phyloP scores from a whole-genome alignment of 2,888 invertebrate species.

The Oligia latruncula region DNA sequence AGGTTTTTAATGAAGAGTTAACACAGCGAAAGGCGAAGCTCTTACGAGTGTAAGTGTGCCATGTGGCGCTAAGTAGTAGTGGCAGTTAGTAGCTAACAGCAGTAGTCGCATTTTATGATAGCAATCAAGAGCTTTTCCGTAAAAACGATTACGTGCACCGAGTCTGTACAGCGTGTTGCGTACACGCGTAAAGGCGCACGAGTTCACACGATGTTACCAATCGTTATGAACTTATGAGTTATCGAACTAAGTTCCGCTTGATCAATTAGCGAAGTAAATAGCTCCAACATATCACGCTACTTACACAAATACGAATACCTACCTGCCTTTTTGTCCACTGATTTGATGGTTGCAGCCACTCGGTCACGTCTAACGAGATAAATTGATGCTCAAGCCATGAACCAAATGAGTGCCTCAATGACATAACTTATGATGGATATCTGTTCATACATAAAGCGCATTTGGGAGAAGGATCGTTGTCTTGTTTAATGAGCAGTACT shows the following conservation, averaged over 20 bases:
- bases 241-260: conserved; percentile 66
- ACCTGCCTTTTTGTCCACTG: conserved; percentile 51
- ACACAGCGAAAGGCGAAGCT: conserved; percentile 41
- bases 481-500: conserved; percentile 20
- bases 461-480: conserved; percentile 19
- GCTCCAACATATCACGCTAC: conserved; percentile 52
- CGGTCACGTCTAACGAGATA: conserved; percentile 63
- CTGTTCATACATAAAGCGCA: conserved; percentile 15
- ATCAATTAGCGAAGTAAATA: conserved; percentile 63
- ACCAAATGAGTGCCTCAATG: conserved; percentile 57
- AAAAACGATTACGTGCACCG: conserved; percentile 46
- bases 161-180: conserved; percentile 47
- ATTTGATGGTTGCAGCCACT: conserved; percentile 54
- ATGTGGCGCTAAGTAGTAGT: conserved; percentile 51
- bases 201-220: conserved; percentile 65
- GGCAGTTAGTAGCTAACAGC: conserved; percentile 23
- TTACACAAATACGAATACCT: conserved; percentile 44
- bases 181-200: conserved; percentile 59
- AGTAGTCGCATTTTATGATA: conserved; percentile 50
- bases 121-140: conserved; percentile 56
- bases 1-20: conserved; percentile 27
- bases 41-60: conserved; percentile 17
- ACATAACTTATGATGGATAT: conserved; percentile 54
- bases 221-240: conserved; percentile 62
- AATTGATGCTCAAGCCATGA: conserved; percentile 55